These are phyloP conservation scores for Podiceps cristatus DNA, from an alignment of 2,113 vertebrate species.

Conservation along the genomic window DNA sequence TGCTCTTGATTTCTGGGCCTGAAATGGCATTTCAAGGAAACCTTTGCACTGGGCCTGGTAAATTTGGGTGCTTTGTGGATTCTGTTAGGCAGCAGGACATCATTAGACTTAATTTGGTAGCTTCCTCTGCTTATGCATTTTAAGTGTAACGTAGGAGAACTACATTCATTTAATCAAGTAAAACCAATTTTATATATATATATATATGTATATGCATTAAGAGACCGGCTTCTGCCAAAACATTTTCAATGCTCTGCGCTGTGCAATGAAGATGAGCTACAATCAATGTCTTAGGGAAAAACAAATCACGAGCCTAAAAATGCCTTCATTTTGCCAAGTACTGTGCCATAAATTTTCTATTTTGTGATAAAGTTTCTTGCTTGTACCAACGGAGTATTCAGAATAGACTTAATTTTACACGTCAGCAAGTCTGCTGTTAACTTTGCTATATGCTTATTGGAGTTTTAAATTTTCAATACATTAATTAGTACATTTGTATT, in stretches of 20 bases:
- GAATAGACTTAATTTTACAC: background rate
- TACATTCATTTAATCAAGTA: background rate
- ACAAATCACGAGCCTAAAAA: background rate
- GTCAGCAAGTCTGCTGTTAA: background rate
- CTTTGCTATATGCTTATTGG: background rate
- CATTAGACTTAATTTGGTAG: background rate
- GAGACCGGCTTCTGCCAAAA: background rate
- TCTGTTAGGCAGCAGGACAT: background rate
- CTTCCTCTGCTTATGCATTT: background rate
- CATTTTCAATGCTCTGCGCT: background rate
- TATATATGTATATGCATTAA: background rate
- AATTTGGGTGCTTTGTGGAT: background rate
- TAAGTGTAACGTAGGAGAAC: background rate
- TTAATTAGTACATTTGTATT: constrained; percentile 8
- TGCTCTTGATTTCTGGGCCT: background rate
- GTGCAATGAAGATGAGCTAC: background rate
- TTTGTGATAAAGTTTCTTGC: background rate
- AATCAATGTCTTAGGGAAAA: background rate
- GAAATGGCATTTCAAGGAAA: background rate
- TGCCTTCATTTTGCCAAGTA: background rate
- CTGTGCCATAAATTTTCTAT: background rate
- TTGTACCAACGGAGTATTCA: background rate
- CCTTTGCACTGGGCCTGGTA: background rate
- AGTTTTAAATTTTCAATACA: background rate
- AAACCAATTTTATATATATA: background rate